Percentiles rank a stretch among this genome's conserved stretches.
Evolutionary conservation across 2,888 invertebrate genomes (phyloP).

Genomic region (Acleris holmiana): DNA sequence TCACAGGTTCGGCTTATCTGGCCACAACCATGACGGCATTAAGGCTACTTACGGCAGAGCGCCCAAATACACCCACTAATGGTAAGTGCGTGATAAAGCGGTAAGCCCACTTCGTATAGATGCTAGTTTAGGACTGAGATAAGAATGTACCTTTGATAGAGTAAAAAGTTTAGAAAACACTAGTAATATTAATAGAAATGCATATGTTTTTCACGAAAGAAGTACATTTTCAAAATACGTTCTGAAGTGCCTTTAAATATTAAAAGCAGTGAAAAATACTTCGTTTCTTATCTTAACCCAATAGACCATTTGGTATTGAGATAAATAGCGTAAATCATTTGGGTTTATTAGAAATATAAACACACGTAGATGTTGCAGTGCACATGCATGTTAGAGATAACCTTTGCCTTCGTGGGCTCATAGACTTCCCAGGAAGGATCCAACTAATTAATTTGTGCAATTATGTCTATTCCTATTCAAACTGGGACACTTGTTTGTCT

Average conservation of each 20-base stretch:
- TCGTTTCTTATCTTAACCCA: too few species aligned
- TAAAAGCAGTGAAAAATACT: too few species aligned
- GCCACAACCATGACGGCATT: constrained; percentile 27
- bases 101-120: background rate
- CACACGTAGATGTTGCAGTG: background rate
- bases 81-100: background rate
- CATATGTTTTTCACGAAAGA: too few species aligned
- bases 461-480: too few species aligned
- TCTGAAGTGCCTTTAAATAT: too few species aligned
- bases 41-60: constrained; percentile 14
- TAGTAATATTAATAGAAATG: too few species aligned
- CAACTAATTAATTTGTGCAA: background rate
- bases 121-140: background rate
- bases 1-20: constrained; percentile 25
- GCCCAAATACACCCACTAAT: constrained; percentile 7
- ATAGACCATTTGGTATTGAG: background rate
- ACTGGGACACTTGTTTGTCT: too few species aligned
- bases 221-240: too few species aligned
- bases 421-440: background rate
- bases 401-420: constrained; percentile 11
- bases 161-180: too few species aligned
- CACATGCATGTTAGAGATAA: constrained; percentile 5
- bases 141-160: background rate
- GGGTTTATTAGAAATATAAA: too few species aligned
- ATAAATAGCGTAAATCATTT: background rate